Conservation (phyloP, 1,140 invertebrate genomes). For the Drosophila melanogaster region Release_6_plus_ISO1_MT NT_033777.3:27025501-27026000, state of each 20-base stretch:
- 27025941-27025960: slow-evolving; percentile 64
- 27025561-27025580: slow-evolving; percentile 83
- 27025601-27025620: slow-evolving; percentile 88
- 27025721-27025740: slow-evolving; percentile 8
- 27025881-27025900: slow-evolving; percentile 72
- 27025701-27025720: slow-evolving; percentile 70
- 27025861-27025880: slow-evolving; percentile 62
- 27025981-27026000: too few relatives aligned
- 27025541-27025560: slow-evolving; percentile 64
- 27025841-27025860: slow-evolving; percentile 41
- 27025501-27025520: slow-evolving; percentile 68
- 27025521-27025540: slow-evolving; percentile 82
- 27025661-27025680: slow-evolving; percentile 53
- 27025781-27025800: slow-evolving; percentile 59
- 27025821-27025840: slow-evolving; percentile 42
- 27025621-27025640: slow-evolving; percentile 85
- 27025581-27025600: slow-evolving; percentile 85
- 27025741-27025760: slow-evolving; percentile 50
- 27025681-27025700: slow-evolving; percentile 75
- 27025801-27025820: slow-evolving; percentile 73
- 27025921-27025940: slow-evolving; percentile 82
- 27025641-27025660: slow-evolving; percentile 85
- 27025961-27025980: slow-evolving; percentile 59
- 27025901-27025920: slow-evolving; percentile 64
- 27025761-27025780: slow-evolving; percentile 61